Percentiles rank a stretch among this genome's conserved stretches.
phyloP scores from a whole-genome alignment of 2,888 invertebrate genomes.

The Cactoblastis cactorum region DNA sequence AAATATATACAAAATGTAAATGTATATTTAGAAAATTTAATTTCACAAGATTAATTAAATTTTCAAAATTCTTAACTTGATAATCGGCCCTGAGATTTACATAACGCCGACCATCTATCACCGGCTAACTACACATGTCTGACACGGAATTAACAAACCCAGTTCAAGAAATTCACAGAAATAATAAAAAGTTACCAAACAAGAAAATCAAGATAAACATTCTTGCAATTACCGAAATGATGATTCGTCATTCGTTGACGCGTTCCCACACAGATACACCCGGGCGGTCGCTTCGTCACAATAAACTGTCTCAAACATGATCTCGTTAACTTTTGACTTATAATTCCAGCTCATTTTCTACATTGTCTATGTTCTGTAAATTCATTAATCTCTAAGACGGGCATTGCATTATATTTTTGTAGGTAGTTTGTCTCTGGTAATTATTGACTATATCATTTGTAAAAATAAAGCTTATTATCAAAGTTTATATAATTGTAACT shows the following conservation, averaged over 20 bases:
- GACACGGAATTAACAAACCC: background rate
- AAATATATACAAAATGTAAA: too few relatives aligned
- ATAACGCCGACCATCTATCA: background rate
- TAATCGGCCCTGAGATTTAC: background rate
- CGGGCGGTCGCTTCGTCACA: background rate
- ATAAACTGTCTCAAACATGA: constrained; percentile 5
- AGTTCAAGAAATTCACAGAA: background rate
- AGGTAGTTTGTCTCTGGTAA: background rate
- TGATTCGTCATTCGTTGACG: constrained; percentile 10
- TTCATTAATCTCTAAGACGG: background rate
- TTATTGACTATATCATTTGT: too few relatives aligned
- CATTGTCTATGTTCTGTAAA: constrained; percentile 8
- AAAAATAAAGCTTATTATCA: too few relatives aligned
- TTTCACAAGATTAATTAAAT: too few relatives aligned
- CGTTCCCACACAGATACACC: constrained; percentile 8
- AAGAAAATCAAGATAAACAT: constrained; percentile 8
- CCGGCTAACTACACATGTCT: background rate
- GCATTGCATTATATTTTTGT: constrained; percentile 7
- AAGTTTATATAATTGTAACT: too few relatives aligned
- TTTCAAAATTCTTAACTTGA: background rate
- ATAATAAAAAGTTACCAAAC: background rate
- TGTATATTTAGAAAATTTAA: too few relatives aligned
- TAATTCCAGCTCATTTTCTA: constrained; percentile 9
- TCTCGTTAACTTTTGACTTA: constrained; percentile 14
- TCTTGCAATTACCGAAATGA: background rate